Percentiles rank a stretch among this genome's conserved stretches.
Evolutionary conservation across 2,888 invertebrate species (phyloP).

Genomic region (Orchesella flavescens): DNA sequence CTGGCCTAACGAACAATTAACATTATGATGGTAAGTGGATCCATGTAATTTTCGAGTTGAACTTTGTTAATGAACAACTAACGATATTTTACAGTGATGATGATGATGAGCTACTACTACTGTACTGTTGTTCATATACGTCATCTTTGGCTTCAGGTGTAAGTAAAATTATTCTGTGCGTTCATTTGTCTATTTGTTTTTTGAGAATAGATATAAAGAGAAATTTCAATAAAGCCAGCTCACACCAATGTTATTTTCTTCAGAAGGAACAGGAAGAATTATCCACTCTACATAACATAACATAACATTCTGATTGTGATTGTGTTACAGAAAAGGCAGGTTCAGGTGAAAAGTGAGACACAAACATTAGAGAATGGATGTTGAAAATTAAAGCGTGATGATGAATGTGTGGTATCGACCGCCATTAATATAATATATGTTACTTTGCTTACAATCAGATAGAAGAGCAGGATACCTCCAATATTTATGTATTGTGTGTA

Average conservation of each 20-base stretch:
- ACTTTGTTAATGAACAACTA: slow-evolving; percentile 64
- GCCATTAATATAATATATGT: too few species aligned
- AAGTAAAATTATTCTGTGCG: neutral
- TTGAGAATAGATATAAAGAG: neutral
- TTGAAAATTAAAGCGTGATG: slow-evolving; percentile 20
- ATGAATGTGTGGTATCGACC: neutral
- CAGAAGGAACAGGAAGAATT: too few species aligned
- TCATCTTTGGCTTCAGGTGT: too few species aligned
- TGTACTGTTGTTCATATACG: neutral
- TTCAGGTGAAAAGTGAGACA: slow-evolving; percentile 18
- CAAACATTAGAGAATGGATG: neutral
- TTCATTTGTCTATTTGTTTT: neutral
- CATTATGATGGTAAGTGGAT: slow-evolving; percentile 58
- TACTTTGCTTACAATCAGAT: too few species aligned
- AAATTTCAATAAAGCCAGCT: slow-evolving; percentile 1
- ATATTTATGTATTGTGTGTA: too few species aligned
- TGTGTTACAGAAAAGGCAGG: neutral
- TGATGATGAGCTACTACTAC: slow-evolving; percentile 43
- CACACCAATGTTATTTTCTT: neutral
- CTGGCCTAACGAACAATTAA: slow-evolving; percentile 61
- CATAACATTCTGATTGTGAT: too few species aligned
- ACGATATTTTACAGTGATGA: slow-evolving; percentile 45
- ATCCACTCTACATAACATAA: too few species aligned
- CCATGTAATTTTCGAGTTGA: slow-evolving; percentile 58
- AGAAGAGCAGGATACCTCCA: too few species aligned